phyloP scores from a whole-genome alignment of 2,888 invertebrate species.

The Limnephilus lunatus region DNA sequence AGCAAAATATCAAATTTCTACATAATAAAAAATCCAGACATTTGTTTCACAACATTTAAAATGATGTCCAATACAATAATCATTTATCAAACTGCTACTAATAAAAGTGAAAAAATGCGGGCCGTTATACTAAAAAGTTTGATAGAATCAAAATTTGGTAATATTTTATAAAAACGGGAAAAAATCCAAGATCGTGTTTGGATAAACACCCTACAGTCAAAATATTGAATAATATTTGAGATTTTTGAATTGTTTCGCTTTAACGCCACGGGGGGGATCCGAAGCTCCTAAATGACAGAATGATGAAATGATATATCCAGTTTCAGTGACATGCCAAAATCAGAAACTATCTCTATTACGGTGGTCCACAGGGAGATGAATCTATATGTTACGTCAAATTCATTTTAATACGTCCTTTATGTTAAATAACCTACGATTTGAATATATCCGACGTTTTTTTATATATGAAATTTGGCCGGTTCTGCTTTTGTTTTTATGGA shows the following conservation, averaged over 20 bases:
- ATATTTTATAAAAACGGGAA: slow-evolving; percentile 43
- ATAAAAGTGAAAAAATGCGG: slow-evolving; percentile 46
- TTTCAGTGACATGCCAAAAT: slow-evolving; percentile 58
- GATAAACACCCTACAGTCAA: slow-evolving; percentile 57
- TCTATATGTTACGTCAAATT: slow-evolving; percentile 12
- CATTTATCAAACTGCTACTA: slow-evolving; percentile 51
- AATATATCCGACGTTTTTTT: background rate
- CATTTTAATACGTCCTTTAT: slow-evolving; percentile 39
- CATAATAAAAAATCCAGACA: background rate
- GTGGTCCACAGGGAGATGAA: slow-evolving; percentile 56
- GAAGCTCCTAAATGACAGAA: slow-evolving; percentile 62
- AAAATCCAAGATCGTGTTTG: slow-evolving; percentile 59
- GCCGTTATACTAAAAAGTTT: slow-evolving; percentile 13
- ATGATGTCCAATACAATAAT: slow-evolving; percentile 41
- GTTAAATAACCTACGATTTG: slow-evolving; percentile 20
- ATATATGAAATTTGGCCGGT: background rate
- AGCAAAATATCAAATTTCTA: background rate
- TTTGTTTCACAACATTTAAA: slow-evolving; percentile 3
- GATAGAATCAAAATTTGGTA: slow-evolving; percentile 36
- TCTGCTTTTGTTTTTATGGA: background rate
- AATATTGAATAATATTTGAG: slow-evolving; percentile 47
- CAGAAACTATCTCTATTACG: slow-evolving; percentile 47
- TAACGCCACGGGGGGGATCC: slow-evolving; percentile 48
- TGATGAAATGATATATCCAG: slow-evolving; percentile 63
- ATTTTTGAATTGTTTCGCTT: slow-evolving; percentile 37